Evolutionary conservation across 2,113 vertebrate genomes (phyloP), one percentile per base, ranked within the genome.

Genomic region (Aplodontia rufa): DNA sequence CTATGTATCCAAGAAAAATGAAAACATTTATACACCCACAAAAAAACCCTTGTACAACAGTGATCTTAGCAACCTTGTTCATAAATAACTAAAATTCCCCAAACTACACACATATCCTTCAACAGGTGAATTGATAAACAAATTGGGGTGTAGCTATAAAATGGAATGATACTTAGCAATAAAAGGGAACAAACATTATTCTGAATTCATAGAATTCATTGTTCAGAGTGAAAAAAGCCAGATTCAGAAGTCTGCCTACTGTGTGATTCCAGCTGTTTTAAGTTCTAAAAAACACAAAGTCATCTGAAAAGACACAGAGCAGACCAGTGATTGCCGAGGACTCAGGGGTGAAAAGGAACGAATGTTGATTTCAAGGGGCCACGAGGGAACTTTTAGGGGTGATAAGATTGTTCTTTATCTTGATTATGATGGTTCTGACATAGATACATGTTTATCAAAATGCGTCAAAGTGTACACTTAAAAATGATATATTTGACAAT

Each of bases 1-100:
- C 53, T 89, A 0, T 95, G 90, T 74, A 93, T 22, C 53, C 75
- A 90, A 90, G 84, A 90, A 85, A 93, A 93, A 83, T 71, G 22
- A 84, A 89, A 90, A 80, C 32, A 76, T 58, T 90, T 88, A 49
- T 82, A 64, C 35, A 84, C 62, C 37, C 37, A 22, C 28, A 76
- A 45, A 81, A 53, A 81, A 82, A 53, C 17, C 66, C 8, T 78
- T 40, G 28, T 37, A 62, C 22, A 94, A 17, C 35, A 86, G 64
- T 89, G 45, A 64, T 72, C 42, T 64, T 91, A 81, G 6, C 40
- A 79, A 10, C 22, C 17, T 60, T 76, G 66, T 62, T 82, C 37
- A 53, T 79, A 83, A 90, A n/a, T 47, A 81, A 80, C 30, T 82
- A 49, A 87, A 83, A 90, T 90, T 93, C 28, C 26, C 69, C 79